Conservation (phyloP, 1,140 invertebrate species). For the Sminthurides bifidus region DNA sequence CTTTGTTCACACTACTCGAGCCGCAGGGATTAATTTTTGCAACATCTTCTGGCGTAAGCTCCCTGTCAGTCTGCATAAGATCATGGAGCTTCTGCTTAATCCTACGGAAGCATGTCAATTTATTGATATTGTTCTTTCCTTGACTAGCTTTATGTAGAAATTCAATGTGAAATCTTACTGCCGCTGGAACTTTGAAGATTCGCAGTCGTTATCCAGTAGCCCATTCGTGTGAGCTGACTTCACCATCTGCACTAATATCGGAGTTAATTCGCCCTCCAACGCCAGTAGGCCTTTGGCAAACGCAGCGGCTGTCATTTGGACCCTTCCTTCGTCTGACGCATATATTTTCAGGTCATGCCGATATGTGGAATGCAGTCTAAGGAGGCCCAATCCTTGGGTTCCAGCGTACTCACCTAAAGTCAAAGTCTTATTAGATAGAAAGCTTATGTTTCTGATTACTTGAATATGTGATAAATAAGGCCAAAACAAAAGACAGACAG, state of each 20-base stretch:
- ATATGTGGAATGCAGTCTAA: constrained; percentile 93
- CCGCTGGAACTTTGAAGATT: constrained; percentile 89
- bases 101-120: no score
- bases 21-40: constrained; percentile 78
- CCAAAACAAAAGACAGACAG: no score
- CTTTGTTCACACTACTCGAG: constrained; percentile 72
- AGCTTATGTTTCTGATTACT: not conserved
- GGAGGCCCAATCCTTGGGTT: constrained; percentile 79
- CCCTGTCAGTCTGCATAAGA: constrained; percentile 77
- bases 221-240: constrained; percentile 96
- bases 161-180: constrained; percentile 52
- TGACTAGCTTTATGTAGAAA: no score
- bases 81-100: constrained; percentile 89
- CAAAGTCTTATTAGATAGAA: not conserved
- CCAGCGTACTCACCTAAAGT: constrained; percentile 68
- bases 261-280: constrained; percentile 93
- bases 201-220: constrained; percentile 92
- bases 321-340: constrained; percentile 95
- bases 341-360: constrained; percentile 99
- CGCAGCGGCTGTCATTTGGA: constrained; percentile 98
- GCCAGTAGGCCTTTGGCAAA: constrained; percentile 97
- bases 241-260: constrained; percentile 99
- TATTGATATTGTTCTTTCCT: no score
- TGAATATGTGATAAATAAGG: not conserved
- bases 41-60: constrained; percentile 76